Evolutionary conservation across 2,888 invertebrate genomes (phyloP), one percentile per base, ranked within the genome.

Genomic region (Tachystola acroxantha): DNA sequence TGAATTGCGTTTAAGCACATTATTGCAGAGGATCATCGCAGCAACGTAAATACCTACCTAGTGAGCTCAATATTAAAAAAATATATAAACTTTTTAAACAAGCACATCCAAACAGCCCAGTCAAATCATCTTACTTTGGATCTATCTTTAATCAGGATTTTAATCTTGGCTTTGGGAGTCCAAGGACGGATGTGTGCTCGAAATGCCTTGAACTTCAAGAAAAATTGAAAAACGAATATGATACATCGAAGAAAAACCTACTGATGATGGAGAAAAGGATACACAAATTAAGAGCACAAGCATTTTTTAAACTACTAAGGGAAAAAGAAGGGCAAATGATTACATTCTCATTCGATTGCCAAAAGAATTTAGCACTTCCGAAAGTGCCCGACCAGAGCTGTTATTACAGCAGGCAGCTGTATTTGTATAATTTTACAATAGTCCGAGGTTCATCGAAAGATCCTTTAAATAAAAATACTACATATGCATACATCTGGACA

Each of bases 321-420:
- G 26, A 36, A 24, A 25, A 36, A 28, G 16, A 25, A 25, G 25
- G n/a, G 20, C 5, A 39, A 29, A 31, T 20, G 22, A 7, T 14
- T 14, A 36, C 30, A 20, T 6, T 30, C 12, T 46, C 44, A 3
- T 64, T 57, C 41, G 64, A 64, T 34, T 65, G 60, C 32, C 56
- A 60, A 41, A 61, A 67, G 44, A 67, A 63, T 35, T 39, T 50
- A 13, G 26, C 42, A 3, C 27, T 63, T 1, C 63, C 62, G 1
- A 57, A 57, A 40, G 25, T 64, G 16, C 56, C 57, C 1, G 59
- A 60, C 32, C 59, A 63, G 41, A 37, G 45, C n/a, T 41, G 48
- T 22, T 64, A 65, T 14, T 66, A 56, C 43, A 39, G 42, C 26
- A 30, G 62, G 7, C 60, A 62, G 39, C 26, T 60, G 10, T 59